Evolutionary conservation across 2,888 invertebrate genomes (phyloP), one percentile per base, ranked within the genome.

Genomic region (Troglohyphantes excavatus): DNA sequence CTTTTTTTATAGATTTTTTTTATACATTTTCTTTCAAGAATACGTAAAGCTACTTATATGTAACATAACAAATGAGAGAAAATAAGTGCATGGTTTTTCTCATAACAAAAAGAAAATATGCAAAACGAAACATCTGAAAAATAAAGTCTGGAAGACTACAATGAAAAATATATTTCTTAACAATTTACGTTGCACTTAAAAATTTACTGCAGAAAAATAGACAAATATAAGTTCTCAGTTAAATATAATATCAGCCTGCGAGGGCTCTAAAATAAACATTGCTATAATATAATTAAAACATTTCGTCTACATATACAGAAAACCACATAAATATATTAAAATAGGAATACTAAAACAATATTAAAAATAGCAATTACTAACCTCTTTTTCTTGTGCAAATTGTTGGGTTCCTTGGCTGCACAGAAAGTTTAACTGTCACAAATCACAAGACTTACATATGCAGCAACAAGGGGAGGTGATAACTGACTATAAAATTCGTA

Each of bases 401-500:
- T 79, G 75, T 87, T 70, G 46, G n/a, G 23, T 90, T 79, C 84
- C 90, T 79, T 90, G 78, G 85, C 90, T 89, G 89, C 89, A 90
- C 73, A 85, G 73, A 73, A 85, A 79, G 79, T 90, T 90, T 46
- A 85, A 85, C 84, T 67, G 79, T 85, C 81, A 90, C 79, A 88
- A 76, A 90, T 90, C 90, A 90, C 90, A 90, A 90, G 81, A 81
- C 72, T 90, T 90, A 65, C 81, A 19, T 79, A 81, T 84, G 90
- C 85, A 84, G 84, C 85, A 85, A 72, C 79, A 78, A 84, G 84
- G 84, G 81, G 39, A 78, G 67, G 73, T 79, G 76, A 85, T 78
- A 85, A 90, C 90, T 90, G 90, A 85, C 90, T 85, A 90, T 90
- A 90, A 90, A 84, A 90, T 89, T 89, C 83, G 39, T 67, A 89